Percentiles rank a stretch among this genome's conserved stretches.
These are phyloP conservation scores for Coleophora flavipennella DNA, from an alignment of 2,888 invertebrate species.

Conservation along the genomic window DNA sequence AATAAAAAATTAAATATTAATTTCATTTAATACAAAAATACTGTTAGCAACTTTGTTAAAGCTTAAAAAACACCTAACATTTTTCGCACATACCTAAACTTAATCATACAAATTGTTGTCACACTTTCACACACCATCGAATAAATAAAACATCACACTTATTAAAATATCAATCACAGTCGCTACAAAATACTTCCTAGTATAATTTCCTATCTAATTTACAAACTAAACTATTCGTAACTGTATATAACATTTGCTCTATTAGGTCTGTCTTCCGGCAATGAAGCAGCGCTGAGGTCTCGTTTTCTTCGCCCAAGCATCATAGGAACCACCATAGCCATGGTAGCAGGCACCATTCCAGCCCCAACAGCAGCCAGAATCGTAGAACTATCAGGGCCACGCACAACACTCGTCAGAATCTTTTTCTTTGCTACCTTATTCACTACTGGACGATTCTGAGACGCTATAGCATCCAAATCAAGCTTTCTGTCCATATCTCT, in stretches of 20 bases:
- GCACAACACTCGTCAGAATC: constrained; percentile 34
- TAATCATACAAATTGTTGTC: not conserved
- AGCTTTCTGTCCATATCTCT: constrained; percentile 50
- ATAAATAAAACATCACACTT: not conserved
- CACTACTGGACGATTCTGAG: constrained; percentile 38
- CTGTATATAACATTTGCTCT: constrained; percentile 23
- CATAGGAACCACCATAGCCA: constrained; percentile 86
- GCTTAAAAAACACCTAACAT: too few relatives aligned
- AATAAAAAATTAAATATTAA: too few relatives aligned
- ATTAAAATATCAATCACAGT: too few relatives aligned
- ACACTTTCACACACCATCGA: not conserved
- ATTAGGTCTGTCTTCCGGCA: constrained; percentile 8
- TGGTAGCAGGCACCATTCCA: constrained; percentile 85
- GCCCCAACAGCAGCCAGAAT: constrained; percentile 82
- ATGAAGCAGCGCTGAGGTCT: constrained; percentile 20
- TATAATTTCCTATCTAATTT: too few relatives aligned
- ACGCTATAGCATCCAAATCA: constrained; percentile 39
- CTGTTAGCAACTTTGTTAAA: too few relatives aligned
- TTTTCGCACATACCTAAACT: too few relatives aligned
- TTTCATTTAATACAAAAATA: too few relatives aligned
- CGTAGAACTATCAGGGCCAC: constrained; percentile 70
- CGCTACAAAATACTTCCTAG: too few relatives aligned
- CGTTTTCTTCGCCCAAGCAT: constrained; percentile 73
- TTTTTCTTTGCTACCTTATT: constrained; percentile 44
- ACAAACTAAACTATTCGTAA: constrained; percentile 18